Evolutionary conservation across 2,888 invertebrate species (phyloP).

Genomic region (Fragum whitleyi): DNA sequence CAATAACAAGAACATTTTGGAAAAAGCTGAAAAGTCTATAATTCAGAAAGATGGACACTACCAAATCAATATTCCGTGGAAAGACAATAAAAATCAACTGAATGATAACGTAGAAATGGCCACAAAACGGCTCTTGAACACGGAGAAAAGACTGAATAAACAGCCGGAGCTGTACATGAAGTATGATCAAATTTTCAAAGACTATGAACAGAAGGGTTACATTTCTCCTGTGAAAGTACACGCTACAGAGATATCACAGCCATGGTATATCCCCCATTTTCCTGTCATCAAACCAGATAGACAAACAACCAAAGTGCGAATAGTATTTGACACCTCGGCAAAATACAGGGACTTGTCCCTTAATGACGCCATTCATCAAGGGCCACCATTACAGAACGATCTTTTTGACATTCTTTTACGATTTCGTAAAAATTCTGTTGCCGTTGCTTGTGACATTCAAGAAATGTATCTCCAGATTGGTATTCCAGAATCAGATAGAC

Average conservation of each 20-base stretch:
- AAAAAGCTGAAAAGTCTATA: neutral
- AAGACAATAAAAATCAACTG: neutral
- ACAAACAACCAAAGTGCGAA: constrained; percentile 45
- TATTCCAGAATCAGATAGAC: constrained; percentile 18
- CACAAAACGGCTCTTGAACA: neutral
- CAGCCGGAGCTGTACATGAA: constrained; percentile 16
- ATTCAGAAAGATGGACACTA: constrained; percentile 14
- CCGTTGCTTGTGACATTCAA: constrained; percentile 45
- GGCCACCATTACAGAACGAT: constrained; percentile 59
- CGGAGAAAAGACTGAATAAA: neutral
- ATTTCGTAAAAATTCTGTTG: constrained; percentile 47
- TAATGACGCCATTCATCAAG: constrained; percentile 48
- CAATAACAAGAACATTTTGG: neutral
- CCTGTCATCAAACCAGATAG: too few relatives aligned
- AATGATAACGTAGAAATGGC: neutral
- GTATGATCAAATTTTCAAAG: constrained; percentile 37
- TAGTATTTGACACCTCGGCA: constrained; percentile 63
- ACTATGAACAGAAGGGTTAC: constrained; percentile 53
- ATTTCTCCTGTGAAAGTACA: too few relatives aligned
- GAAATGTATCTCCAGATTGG: constrained; percentile 44
- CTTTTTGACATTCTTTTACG: constrained; percentile 55
- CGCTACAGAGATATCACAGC: too few relatives aligned
- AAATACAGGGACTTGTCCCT: too few relatives aligned
- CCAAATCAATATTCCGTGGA: constrained; percentile 37
- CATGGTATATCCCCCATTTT: too few relatives aligned